phyloP scores from a whole-genome alignment of 2,113 vertebrate species.

The Silurus asotus region DNA sequence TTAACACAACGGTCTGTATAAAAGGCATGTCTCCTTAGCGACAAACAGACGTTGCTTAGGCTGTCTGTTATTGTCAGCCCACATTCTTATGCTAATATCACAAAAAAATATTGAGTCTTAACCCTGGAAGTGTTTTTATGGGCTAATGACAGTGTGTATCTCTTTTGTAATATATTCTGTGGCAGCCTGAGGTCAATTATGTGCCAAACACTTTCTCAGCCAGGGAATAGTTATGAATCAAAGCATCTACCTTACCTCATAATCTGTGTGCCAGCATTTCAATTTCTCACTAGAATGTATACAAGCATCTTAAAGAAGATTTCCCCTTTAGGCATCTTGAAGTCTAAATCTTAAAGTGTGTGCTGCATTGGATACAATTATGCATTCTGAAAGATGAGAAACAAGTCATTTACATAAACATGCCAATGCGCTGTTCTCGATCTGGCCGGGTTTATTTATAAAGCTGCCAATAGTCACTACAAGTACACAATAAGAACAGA shows the following conservation, averaged over 20 bases:
- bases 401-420: constrained; percentile 57
- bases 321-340: not conserved
- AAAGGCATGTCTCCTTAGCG: constrained; percentile 30
- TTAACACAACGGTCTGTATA: constrained; percentile 33
- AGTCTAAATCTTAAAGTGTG: not conserved
- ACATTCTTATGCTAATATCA: constrained; percentile 48
- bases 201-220: constrained; percentile 17
- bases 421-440: constrained; percentile 41
- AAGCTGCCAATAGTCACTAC: constrained; percentile 38
- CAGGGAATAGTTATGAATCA: constrained; percentile 22
- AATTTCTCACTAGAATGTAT: constrained; percentile 14
- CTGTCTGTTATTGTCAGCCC: constrained; percentile 51
- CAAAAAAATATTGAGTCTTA: constrained; percentile 50
- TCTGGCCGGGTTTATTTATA: constrained; percentile 38
- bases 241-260: constrained; percentile 17
- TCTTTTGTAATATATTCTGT: not conserved
- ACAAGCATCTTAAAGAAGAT: constrained; percentile 18
- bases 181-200: constrained; percentile 39
- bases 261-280: constrained; percentile 11
- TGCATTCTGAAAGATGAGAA: constrained; percentile 49
- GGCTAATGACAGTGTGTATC: constrained; percentile 23
- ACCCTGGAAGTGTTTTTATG: constrained; percentile 32
- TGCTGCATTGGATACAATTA: constrained; percentile 25
- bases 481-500: constrained; percentile 45
- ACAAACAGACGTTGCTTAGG: constrained; percentile 50